phyloP scores from a whole-genome alignment of 2,888 invertebrate genomes.

The Enchytraeus crypticus region DNA sequence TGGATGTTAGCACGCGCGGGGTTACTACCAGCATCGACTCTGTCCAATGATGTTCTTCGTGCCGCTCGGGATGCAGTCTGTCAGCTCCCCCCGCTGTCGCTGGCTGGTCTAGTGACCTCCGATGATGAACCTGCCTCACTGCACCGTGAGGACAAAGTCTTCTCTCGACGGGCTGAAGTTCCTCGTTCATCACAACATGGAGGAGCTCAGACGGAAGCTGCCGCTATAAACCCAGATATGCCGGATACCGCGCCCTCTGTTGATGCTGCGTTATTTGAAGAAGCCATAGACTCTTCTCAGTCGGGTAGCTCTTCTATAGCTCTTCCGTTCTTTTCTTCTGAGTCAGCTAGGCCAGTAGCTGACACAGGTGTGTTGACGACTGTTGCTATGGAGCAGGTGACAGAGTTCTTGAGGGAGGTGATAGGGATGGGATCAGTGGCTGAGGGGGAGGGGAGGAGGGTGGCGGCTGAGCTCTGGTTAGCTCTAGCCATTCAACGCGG shows the following conservation, averaged over 20 bases:
- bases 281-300: too few species aligned
- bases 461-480: slow-evolving; percentile 54
- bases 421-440: slow-evolving; percentile 53
- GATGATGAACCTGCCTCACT: too few species aligned
- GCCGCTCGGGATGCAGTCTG: slow-evolving; percentile 56
- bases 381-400: slow-evolving; percentile 26
- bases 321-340: too few species aligned
- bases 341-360: too few species aligned
- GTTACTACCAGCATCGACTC: slow-evolving; percentile 42
- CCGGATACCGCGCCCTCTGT: slow-evolving; percentile 50
- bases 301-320: too few species aligned
- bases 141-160: too few species aligned
- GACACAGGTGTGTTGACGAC: too few species aligned
- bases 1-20: slow-evolving; percentile 47
- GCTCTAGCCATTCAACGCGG: slow-evolving; percentile 57
- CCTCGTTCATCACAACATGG: too few species aligned
- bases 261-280: too few species aligned
- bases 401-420: slow-evolving; percentile 53
- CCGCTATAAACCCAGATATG: too few species aligned
- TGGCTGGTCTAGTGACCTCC: too few species aligned
- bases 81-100: slow-evolving; percentile 55
- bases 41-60: slow-evolving; percentile 57
- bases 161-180: too few species aligned
- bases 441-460: slow-evolving; percentile 47
- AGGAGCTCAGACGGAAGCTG: slow-evolving; percentile 57